Conservation (phyloP, 2,797 vertebrate genomes). For the Steatocranus sp. region DNA sequence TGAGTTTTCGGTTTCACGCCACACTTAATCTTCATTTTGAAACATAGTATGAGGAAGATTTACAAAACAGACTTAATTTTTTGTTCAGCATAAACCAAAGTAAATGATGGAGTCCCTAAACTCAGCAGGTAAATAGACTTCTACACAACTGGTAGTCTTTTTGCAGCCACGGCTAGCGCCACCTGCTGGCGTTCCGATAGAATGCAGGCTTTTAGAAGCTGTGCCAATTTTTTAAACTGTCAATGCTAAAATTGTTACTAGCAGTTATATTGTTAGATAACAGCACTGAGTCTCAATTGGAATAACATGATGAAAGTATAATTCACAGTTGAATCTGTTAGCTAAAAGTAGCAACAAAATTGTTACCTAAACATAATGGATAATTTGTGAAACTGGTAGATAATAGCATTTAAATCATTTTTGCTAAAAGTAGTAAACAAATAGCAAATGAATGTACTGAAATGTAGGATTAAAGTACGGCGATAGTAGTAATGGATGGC, state of each 20-base stretch:
- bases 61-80: not conserved
- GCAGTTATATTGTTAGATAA: not conserved
- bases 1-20: not conserved
- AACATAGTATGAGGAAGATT: not conserved
- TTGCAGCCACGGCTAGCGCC: not conserved
- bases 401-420: not conserved
- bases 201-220: not conserved
- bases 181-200: not conserved
- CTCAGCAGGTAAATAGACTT: not conserved
- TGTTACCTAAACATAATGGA: not conserved
- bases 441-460: not conserved
- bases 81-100: not conserved
- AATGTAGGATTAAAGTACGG: not conserved
- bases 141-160: not conserved
- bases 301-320: not conserved
- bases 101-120: not conserved
- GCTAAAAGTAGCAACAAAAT: not conserved
- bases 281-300: not conserved
- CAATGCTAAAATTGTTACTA: not conserved
- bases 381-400: not conserved
- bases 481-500: not conserved
- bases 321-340: not conserved
- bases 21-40: not conserved
- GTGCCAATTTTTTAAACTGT: not conserved
- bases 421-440: not conserved